Percentiles rank a stretch among this genome's conserved stretches.
Evolutionary conservation across 1,140 invertebrate species (phyloP).

Genomic region (Macrobrachium nipponense): DNA sequence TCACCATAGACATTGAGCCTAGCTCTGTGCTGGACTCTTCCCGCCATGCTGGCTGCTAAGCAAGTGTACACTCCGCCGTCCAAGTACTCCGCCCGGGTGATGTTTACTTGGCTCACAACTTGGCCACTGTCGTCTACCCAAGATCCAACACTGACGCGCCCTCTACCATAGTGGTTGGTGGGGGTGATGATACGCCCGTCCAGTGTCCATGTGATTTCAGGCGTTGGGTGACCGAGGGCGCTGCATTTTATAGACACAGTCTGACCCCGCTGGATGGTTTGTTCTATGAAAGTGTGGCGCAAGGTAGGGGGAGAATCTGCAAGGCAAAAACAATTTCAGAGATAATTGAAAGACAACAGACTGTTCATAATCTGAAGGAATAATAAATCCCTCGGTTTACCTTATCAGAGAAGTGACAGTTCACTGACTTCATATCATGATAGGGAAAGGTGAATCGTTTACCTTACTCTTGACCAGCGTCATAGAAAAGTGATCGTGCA

Average conservation of each 20-base stretch:
- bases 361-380: no score
- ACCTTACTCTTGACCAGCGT: no score
- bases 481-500: no score
- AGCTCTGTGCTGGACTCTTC: slow-evolving; percentile 80
- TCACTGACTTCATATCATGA: not conserved
- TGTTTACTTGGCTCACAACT: slow-evolving; percentile 89
- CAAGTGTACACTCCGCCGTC: slow-evolving; percentile 89
- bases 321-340: not conserved
- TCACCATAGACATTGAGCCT: slow-evolving; percentile 88
- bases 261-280: slow-evolving; percentile 81
- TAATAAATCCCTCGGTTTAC: no score
- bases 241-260: slow-evolving; percentile 85
- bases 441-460: not conserved
- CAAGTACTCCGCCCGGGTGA: slow-evolving; percentile 83
- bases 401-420: not conserved
- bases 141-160: slow-evolving; percentile 40
- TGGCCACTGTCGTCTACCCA: slow-evolving; percentile 68
- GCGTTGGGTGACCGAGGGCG: slow-evolving; percentile 85
- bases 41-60: slow-evolving; percentile 82
- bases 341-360: not conserved
- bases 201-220: slow-evolving; percentile 87
- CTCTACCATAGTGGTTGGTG: slow-evolving; percentile 31
- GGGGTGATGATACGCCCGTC: slow-evolving; percentile 72
- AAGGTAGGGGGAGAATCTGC: slow-evolving; percentile 81
- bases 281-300: slow-evolving; percentile 85